Evolutionary conservation across 1,140 invertebrate species (phyloP).

Genomic region (Apis florea): DNA sequence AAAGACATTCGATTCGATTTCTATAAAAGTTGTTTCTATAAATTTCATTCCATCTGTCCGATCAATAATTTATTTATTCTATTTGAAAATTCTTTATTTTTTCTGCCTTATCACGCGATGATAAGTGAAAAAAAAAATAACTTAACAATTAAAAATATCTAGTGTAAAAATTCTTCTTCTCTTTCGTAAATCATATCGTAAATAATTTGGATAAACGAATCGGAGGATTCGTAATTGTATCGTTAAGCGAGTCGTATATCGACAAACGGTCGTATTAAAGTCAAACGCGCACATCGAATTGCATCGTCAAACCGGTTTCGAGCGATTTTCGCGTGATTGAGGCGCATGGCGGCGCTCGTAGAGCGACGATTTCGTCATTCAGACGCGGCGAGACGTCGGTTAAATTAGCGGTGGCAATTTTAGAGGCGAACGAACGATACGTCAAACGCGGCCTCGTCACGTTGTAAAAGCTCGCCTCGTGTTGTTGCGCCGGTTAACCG

Average conservation of each 20-base stretch:
- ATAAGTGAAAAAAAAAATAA: too few relatives aligned
- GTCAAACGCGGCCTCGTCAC: conserved; percentile 26
- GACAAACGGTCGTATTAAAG: background rate
- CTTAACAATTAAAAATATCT: too few relatives aligned
- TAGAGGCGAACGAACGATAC: conserved; percentile 7
- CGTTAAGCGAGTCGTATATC: background rate
- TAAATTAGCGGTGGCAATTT: conserved; percentile 27
- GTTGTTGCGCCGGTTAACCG: background rate
- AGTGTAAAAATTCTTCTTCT: background rate
- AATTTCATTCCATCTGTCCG: too few relatives aligned
- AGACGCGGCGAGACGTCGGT: background rate
- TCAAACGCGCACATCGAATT: background rate
- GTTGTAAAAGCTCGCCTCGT: conserved; percentile 3
- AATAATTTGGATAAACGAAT: background rate
- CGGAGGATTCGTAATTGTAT: too few relatives aligned
- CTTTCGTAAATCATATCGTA: background rate
- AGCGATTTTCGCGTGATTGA: background rate
- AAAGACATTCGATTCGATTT: background rate
- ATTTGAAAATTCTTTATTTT: too few relatives aligned
- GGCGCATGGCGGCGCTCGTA: too few relatives aligned
- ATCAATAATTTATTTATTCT: too few relatives aligned
- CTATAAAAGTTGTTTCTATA: background rate
- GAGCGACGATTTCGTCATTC: conserved; percentile 10
- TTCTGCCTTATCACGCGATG: too few relatives aligned
- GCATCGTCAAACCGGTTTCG: background rate